A percentile compares a stretch with the other conserved stretches of the same genome.
Conservation (phyloP, 2,888 invertebrate genomes). For the Luffia ferchaultella region DNA sequence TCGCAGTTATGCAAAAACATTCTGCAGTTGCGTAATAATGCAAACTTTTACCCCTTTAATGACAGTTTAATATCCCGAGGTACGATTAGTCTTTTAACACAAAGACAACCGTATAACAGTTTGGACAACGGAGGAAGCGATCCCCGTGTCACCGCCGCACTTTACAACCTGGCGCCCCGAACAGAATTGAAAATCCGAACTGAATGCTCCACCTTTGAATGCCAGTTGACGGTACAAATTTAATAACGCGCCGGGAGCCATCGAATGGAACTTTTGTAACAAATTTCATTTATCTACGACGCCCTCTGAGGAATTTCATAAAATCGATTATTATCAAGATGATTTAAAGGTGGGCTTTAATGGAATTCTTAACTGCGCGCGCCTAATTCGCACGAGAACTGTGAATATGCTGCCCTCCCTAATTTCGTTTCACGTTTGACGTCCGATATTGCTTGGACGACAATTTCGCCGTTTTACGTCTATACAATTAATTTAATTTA, state of each 20-base stretch:
- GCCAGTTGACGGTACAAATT: constrained; percentile 58
- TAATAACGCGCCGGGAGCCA: constrained; percentile 53
- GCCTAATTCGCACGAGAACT: neutral
- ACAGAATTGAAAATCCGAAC: neutral
- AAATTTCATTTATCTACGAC: constrained; percentile 56
- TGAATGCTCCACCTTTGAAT: constrained; percentile 16
- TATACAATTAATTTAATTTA: too few relatives aligned
- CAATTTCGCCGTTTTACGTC: too few relatives aligned
- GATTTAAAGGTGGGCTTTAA: constrained; percentile 41
- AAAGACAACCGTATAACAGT: too few relatives aligned
- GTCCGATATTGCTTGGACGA: neutral
- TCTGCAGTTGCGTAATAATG: too few relatives aligned
- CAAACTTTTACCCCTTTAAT: too few relatives aligned
- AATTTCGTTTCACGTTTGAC: neutral
- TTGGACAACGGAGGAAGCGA: too few relatives aligned
- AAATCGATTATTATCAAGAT: constrained; percentile 51
- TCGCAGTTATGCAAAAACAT: too few relatives aligned
- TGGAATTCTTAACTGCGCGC: constrained; percentile 13
- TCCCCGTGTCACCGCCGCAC: too few relatives aligned
- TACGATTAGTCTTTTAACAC: too few relatives aligned
- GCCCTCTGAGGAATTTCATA: constrained; percentile 48
- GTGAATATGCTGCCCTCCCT: neutral
- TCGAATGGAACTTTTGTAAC: constrained; percentile 56
- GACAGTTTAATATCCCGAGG: too few relatives aligned
- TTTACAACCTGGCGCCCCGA: neutral